These are phyloP conservation scores for Fratercula arctica DNA, from an alignment of 2,797 vertebrate genomes.

Conservation along the genomic window DNA sequence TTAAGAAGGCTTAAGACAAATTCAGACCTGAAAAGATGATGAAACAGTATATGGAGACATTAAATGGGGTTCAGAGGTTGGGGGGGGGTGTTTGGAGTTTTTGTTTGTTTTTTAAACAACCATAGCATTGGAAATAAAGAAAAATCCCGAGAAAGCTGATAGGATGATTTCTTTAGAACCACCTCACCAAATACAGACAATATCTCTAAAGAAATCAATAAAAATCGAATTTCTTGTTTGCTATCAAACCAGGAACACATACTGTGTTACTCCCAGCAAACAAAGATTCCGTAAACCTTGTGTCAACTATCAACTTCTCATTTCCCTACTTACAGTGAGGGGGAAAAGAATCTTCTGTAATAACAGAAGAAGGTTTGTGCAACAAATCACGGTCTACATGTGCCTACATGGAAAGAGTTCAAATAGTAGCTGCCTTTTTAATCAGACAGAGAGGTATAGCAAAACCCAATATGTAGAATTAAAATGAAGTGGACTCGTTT, in stretches of 20 bases:
- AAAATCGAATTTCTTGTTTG: background rate
- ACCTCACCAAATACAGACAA: background rate
- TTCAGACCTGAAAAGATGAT: background rate
- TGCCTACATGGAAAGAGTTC: background rate
- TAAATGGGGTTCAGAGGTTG: background rate
- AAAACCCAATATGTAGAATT: background rate
- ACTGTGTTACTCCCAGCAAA: background rate
- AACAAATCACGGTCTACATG: background rate
- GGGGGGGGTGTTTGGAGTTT: accelerated
- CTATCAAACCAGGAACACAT: background rate
- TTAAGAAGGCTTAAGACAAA: background rate
- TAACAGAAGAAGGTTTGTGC: background rate
- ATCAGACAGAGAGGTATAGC: background rate
- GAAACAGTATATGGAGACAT: background rate
- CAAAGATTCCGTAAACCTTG: background rate
- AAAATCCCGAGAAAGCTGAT: background rate
- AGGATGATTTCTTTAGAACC: background rate
- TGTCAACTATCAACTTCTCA: background rate
- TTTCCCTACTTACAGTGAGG: background rate
- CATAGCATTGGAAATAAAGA: background rate
- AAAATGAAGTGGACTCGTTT: background rate
- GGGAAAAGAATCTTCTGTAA: background rate
- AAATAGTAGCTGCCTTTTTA: background rate
- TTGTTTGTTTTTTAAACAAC: background rate
- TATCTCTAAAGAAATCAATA: background rate